Base-by-base conservation (phyloP, 2,888 invertebrate species). In the Epicampocera succincta region DNA sequence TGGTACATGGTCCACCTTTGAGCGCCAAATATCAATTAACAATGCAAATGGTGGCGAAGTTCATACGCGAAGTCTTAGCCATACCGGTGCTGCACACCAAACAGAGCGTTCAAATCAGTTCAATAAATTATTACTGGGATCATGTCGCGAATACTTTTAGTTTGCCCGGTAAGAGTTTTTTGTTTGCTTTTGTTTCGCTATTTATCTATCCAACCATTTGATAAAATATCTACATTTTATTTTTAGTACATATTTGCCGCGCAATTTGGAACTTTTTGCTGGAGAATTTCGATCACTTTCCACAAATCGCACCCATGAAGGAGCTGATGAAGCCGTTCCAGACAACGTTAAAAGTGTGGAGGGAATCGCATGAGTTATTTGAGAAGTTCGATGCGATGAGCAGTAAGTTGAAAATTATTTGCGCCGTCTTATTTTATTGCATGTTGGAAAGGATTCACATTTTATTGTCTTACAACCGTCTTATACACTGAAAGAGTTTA, bases 41-140 rank as follows among this genome's bases (percentile, higher is more conserved):
- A 3, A 87, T 87, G 87, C 3, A 52, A 0, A 81, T 78, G 0
- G 83, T 86, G 1, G 78, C 84, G 0, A 13, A 72, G 4, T 84
- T 89, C 40, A 87, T 88, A 68, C 86, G 88, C 0, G 86, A 87
- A 46, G 69, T 87, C 38, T 76, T 89, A 85, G 85, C 87, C 13
- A 82, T 88, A 44, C 88, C 88, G 0, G 78, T 85, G 13, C 44
- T 89, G 13, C 89, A 89, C 33, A 84, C 79, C 15, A 84, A 75
- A 50, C 50, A 79, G 0, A 33, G 63, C 0, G 60, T 66, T 3
- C 19, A 85, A 40, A 5, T 21, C 3, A 6, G 0, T 3, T 73
- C 81, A n/a, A 25, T 66, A 3, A 63, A 79, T 13, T 48, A 40
- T 0, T 83, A 84, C 33, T 89, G 89, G 89, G 61, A 65, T 11